Conservation (phyloP, 1,140 invertebrate genomes). For the Bombus waltoni region DNA sequence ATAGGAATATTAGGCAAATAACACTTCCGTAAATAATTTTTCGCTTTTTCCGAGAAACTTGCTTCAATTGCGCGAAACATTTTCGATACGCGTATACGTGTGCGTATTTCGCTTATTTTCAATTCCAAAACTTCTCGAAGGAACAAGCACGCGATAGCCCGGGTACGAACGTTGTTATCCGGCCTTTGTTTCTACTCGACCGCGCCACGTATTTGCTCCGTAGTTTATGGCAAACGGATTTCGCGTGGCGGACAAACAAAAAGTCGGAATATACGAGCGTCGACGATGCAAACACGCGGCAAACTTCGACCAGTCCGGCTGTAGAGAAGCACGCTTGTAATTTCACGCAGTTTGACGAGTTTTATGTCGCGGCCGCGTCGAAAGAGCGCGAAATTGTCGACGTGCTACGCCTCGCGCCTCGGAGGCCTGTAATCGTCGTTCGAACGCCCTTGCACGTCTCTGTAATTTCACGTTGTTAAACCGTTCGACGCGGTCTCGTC, state of each 20-base stretch:
- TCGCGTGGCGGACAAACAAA: conserved; percentile 17
- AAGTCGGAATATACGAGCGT: not conserved
- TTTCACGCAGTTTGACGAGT: conserved; percentile 27
- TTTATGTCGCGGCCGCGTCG: conserved; percentile 26
- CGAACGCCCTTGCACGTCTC: conserved; percentile 26
- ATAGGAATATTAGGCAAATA: too few species aligned
- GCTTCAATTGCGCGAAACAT: too few species aligned
- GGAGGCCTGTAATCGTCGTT: conserved; percentile 33
- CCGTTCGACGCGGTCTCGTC: not conserved
- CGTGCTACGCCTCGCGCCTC: not conserved
- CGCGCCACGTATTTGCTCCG: conserved; percentile 8
- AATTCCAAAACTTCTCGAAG: not conserved
- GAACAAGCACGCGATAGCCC: not conserved
- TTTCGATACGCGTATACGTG: too few species aligned
- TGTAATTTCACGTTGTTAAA: conserved; percentile 46
- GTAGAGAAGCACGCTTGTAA: conserved; percentile 12
- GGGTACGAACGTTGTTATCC: not conserved
- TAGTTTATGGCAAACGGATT: conserved; percentile 28
- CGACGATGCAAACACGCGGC: conserved; percentile 4
- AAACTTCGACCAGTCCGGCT: conserved; percentile 4
- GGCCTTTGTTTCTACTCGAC: not conserved
- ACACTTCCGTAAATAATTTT: too few species aligned
- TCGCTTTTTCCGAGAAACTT: too few species aligned
- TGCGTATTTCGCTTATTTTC: too few species aligned
- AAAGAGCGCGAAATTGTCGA: conserved; percentile 26